Base-by-base conservation (phyloP, 1,140 invertebrate genomes). In the Microplitis mediator region DNA sequence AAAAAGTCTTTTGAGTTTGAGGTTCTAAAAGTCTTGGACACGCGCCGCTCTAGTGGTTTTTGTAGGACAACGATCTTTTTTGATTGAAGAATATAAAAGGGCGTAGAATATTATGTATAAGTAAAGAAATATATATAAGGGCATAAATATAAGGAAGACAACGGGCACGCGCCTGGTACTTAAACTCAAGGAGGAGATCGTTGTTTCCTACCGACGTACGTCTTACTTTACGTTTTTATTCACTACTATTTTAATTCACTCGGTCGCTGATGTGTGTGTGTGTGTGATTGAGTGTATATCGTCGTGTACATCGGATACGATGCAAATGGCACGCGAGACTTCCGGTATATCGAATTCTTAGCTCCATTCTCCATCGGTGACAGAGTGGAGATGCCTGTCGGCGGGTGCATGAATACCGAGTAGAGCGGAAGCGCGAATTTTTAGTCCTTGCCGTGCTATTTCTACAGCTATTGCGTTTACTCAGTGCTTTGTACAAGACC, bases 281-380 rank as follows among this genome's bases (percentile, higher is more conserved):
- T 31, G 68, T 69, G 16, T 13, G 54, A 8, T 13, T 39, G 54
- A 34, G 39, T 45, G 39, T 45, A 11, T 45, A 11, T 45, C 39
- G 8, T 9, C 6, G 39, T 79, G 81, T 81, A 80, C 75, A 78
- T 76, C 77, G 74, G 77, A 75, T 75, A 65, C 62, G 77, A 78
- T 77, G 79, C 81, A 84, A 85, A 85, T 83, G 83, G 84, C 83
- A 84, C 83, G 80, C 83, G 82, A 85, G 81, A 85, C 83, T 84
- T 85, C 84, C 84, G 84, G 81, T 62, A 78, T 74, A 45, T 45
- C 78, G 77, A 82, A 75, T 81, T 81, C 77, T 80, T 74, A 78
- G 74, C 72, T 51, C 74, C 85, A 84, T 56, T 56, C 16, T 56
- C n/a, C 13, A 45, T 6, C n/a, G 35, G 36, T 16, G 54, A 56